Base-by-base conservation (phyloP, 2,888 invertebrate species). In the Tethea ocularis region DNA sequence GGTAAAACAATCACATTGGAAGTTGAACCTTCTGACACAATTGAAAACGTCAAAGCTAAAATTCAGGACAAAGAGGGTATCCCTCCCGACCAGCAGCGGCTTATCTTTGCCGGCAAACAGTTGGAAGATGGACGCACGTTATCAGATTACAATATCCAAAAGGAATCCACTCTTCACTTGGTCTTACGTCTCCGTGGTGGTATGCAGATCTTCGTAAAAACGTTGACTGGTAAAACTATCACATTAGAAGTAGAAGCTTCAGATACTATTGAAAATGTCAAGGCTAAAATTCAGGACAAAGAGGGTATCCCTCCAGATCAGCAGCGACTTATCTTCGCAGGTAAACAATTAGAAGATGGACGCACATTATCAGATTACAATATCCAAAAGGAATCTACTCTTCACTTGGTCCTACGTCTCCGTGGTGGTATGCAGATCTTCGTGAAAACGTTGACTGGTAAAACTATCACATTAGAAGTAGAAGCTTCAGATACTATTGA, bases 351-450 rank as follows among this genome's bases (percentile, higher is more conserved):
- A 11, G 66, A 66, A 59, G 66, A 66, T 51, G 66, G 66, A 4
- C 66, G 66, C n/a, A 58, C 58, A 11, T 51, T 58, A 33, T 58
- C 58, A 13, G 58, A 58, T 24, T 58, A 58, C 24, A 58, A 58
- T 13, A 58, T 58, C 24, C 75, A 75, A 13, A 75, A 75, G 0
- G 75, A 77, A 0, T 77, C 77, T 0, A 77, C 77, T 0, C 62
- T 77, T 0, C 77, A 77, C 5, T 60, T 77, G 0, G 77, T 77
- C 0, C 29, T 77, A 0, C 75, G 78, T 59, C 67, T 78, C 0
- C 65, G 78, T 15, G 78, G 78, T 55, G 78, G 78, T 57, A 78
- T 78, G 78, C 78, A 78, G 51, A 78, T 78, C 0, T 78, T 78
- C 13, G 78, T 78, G 0, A 78, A 78, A 11, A 78, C 78, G 0